phyloP scores from a whole-genome alignment of 2,797 vertebrate species.

The Anisognathus igniventris region DNA sequence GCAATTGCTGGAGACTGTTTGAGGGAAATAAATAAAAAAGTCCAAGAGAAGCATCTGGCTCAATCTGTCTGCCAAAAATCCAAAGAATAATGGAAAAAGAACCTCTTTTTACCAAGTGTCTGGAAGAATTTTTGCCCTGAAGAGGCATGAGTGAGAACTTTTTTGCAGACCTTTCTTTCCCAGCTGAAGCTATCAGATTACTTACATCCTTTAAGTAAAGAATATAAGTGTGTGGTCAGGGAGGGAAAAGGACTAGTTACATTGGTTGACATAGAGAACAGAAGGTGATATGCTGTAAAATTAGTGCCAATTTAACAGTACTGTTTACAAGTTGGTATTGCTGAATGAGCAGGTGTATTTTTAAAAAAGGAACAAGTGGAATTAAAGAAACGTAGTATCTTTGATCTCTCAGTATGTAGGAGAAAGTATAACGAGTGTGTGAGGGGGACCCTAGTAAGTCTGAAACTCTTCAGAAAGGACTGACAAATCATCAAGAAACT shows the following conservation, averaged over 20 bases:
- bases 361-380: background rate
- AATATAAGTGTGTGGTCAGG: background rate
- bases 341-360: background rate
- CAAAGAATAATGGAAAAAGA: slow-evolving; percentile 28
- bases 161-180: background rate
- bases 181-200: background rate
- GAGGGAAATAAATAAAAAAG: slow-evolving; percentile 38
- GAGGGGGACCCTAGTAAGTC: background rate
- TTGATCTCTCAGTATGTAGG: background rate
- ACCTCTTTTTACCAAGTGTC: background rate
- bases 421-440: background rate
- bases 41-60: slow-evolving; percentile 27
- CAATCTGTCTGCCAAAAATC: background rate
- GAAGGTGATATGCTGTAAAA: background rate
- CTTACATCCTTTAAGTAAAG: background rate
- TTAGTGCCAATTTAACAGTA: background rate
- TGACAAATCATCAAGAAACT: background rate
- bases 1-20: background rate
- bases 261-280: background rate
- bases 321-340: background rate
- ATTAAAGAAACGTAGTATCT: background rate
- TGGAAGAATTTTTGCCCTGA: background rate
- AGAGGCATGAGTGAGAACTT: background rate
- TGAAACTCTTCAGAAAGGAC: background rate
- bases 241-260: background rate